These are phyloP conservation scores for Anguilla obscura DNA, from an alignment of 2,797 vertebrate species.

Conservation along the genomic window DNA sequence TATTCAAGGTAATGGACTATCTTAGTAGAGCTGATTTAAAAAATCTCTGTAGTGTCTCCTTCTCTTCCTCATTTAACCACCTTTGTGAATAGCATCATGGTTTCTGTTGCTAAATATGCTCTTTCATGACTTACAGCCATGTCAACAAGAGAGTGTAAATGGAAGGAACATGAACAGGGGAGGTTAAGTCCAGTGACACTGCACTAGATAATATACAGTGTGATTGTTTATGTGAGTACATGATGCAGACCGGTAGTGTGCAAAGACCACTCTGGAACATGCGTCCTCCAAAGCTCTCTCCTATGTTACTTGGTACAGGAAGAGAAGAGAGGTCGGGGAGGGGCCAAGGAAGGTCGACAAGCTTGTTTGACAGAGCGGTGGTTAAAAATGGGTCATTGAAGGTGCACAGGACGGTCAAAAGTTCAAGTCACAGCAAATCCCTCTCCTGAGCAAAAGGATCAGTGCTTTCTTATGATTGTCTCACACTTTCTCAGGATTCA, in stretches of 20 bases:
- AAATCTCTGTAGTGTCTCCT: background rate
- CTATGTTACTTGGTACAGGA: background rate
- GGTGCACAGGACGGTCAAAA: background rate
- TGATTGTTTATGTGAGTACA: background rate
- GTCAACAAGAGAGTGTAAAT: background rate
- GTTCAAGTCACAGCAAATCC: conserved; percentile 2
- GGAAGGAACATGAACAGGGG: background rate
- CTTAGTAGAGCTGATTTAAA: background rate
- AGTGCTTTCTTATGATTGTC: conserved; percentile 42
- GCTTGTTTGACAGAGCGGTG: background rate
- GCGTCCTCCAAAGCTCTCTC: background rate
- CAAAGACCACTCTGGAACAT: background rate
- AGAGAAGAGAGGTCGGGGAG: background rate
- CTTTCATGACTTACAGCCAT: background rate
- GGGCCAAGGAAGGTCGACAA: background rate
- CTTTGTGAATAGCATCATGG: background rate
- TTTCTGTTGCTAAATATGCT: background rate
- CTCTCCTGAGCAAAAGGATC: conserved; percentile 20
- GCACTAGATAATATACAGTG: background rate
- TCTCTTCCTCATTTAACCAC: background rate
- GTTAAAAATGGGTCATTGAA: conserved; percentile 2
- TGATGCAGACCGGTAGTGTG: no score
- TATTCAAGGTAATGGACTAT: background rate
- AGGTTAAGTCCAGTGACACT: background rate
- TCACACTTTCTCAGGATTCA: conserved; percentile 46